Evolutionary conservation across 2,797 vertebrate genomes (phyloP).

Genomic region (Hozukius guyotensis): DNA sequence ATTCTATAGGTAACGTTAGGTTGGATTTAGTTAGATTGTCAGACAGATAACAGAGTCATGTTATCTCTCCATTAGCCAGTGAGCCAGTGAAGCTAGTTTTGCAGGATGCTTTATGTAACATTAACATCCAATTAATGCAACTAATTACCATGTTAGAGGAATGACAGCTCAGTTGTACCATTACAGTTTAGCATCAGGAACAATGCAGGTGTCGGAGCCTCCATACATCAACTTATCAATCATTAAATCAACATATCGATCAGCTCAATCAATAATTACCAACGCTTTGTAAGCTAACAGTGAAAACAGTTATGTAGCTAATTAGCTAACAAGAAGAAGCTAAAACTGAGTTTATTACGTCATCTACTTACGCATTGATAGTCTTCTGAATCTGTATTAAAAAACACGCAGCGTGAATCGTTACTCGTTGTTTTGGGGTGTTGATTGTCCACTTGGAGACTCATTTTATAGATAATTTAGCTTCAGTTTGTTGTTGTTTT

Average conservation of each 20-base stretch:
- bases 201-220: not conserved
- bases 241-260: not conserved
- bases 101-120: not conserved
- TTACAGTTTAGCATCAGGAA: not conserved
- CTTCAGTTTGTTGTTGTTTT: slow-evolving; percentile 54
- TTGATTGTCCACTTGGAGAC: slow-evolving; percentile 41
- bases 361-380: slow-evolving; percentile 82
- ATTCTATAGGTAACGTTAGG: too few relatives aligned
- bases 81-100: not conserved
- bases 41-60: not conserved
- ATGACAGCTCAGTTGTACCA: not conserved
- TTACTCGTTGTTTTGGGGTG: slow-evolving; percentile 33
- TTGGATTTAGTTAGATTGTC: not conserved
- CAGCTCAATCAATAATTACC: not conserved
- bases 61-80: not conserved
- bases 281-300: not conserved
- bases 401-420: slow-evolving; percentile 72
- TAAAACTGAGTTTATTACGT: not conserved
- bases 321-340: not conserved
- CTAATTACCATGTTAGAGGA: not conserved
- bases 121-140: not conserved
- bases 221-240: not conserved
- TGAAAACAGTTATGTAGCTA: slow-evolving; percentile 23
- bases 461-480: slow-evolving; percentile 3
- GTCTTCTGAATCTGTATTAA: slow-evolving; percentile 74